Evolutionary conservation across 2,888 invertebrate species (phyloP).

Genomic region (Rhagonycha lutea): DNA sequence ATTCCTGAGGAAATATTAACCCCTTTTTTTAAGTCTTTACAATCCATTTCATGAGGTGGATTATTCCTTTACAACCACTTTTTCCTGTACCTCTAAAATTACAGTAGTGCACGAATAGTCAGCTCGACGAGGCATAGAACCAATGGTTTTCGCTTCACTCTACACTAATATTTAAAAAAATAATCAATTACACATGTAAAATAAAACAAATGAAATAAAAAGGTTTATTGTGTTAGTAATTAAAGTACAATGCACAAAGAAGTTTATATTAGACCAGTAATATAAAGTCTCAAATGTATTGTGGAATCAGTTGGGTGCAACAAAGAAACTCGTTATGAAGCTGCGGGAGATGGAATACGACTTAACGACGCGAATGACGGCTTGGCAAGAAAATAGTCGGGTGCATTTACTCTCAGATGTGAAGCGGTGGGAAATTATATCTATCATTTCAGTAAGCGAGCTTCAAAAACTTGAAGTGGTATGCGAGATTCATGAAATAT

Average conservation of each 20-base stretch:
- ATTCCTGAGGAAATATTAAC: too few species aligned
- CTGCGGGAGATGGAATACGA: conserved; percentile 28
- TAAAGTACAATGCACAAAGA: background rate
- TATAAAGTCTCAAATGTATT: background rate
- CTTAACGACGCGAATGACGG: conserved; percentile 30
- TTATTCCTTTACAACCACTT: too few species aligned
- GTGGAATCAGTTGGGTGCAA: conserved; percentile 17
- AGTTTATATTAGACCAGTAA: background rate
- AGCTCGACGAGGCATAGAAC: too few species aligned
- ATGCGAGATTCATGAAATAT: conserved; percentile 5
- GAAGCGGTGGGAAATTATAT: conserved; percentile 6
- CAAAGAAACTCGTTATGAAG: conserved; percentile 28
- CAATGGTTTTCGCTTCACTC: too few species aligned
- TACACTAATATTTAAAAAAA: background rate
- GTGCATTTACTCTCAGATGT: conserved; percentile 22
- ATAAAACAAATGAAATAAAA: background rate
- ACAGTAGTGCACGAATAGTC: too few species aligned
- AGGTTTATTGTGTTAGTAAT: background rate
- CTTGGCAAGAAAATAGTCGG: conserved; percentile 19
- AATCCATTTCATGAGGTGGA: too few species aligned
- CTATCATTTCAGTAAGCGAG: background rate
- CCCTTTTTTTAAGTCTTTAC: too few species aligned
- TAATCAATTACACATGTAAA: background rate
- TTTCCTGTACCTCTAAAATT: too few species aligned
- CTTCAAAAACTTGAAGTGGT: conserved; percentile 8